Evolutionary conservation across 2,888 invertebrate species (phyloP).

Genomic region (Bombylius discolor): DNA sequence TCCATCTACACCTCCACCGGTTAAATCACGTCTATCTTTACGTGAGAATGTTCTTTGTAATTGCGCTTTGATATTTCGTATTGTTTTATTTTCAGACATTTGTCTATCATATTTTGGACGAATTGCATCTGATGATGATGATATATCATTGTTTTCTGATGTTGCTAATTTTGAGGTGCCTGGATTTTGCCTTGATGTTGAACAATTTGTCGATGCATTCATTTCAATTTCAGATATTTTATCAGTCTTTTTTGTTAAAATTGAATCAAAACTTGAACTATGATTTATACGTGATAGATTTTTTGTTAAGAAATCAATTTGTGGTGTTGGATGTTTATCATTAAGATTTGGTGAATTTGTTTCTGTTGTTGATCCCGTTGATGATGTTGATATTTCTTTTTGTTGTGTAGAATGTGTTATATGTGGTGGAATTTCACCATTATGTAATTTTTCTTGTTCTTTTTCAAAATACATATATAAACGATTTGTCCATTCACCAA

Average conservation of each 20-base stretch:
- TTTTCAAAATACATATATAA: slow-evolving; percentile 73
- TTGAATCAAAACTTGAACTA: slow-evolving; percentile 19
- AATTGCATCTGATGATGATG: neutral
- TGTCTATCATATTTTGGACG: slow-evolving; percentile 13
- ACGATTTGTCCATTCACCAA: slow-evolving; percentile 88
- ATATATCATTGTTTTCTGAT: slow-evolving; percentile 6
- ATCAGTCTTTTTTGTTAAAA: slow-evolving; percentile 7
- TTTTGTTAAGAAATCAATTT: slow-evolving; percentile 30
- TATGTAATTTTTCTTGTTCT: slow-evolving; percentile 63
- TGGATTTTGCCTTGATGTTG: slow-evolving; percentile 7
- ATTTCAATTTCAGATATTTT: slow-evolving; percentile 13
- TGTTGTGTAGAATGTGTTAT: slow-evolving; percentile 10
- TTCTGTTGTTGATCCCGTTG: neutral
- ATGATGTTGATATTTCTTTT: neutral
- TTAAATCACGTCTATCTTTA: slow-evolving; percentile 26
- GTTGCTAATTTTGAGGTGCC: slow-evolving; percentile 12
- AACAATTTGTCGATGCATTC: slow-evolving; percentile 2
- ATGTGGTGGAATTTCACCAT: slow-evolving; percentile 44
- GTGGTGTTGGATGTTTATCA: slow-evolving; percentile 23
- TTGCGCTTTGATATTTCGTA: slow-evolving; percentile 34
- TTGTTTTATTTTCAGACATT: slow-evolving; percentile 19
- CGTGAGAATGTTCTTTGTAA: slow-evolving; percentile 42
- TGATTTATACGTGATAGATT: slow-evolving; percentile 25
- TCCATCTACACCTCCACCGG: slow-evolving; percentile 15
- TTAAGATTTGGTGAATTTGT: neutral